Conservation (phyloP, 2,797 vertebrate species). For the Eutrigla gurnardus region DNA sequence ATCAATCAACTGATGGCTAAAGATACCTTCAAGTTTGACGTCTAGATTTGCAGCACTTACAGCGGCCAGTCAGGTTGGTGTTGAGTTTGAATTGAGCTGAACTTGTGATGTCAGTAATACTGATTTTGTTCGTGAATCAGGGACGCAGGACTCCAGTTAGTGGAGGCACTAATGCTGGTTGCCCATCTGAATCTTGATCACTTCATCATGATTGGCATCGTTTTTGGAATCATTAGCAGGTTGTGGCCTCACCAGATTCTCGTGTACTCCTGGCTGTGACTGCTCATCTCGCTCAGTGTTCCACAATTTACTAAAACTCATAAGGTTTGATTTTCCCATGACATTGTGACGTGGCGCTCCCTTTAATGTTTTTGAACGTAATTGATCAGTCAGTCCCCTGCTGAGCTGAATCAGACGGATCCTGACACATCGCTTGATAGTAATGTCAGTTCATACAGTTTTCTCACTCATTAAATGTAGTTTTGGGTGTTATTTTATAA, state of each 20-base stretch:
- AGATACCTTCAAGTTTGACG: conserved; percentile 5
- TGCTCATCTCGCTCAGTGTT: background rate
- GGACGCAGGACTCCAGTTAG: too few relatives aligned
- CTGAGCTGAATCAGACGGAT: background rate
- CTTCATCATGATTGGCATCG: too few relatives aligned
- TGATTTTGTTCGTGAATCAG: background rate
- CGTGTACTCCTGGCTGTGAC: too few relatives aligned
- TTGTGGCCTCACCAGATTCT: too few relatives aligned
- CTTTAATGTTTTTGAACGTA: background rate
- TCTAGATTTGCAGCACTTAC: background rate
- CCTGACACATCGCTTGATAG: background rate
- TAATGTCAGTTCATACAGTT: background rate
- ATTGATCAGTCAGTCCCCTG: background rate
- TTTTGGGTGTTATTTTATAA: too few relatives aligned
- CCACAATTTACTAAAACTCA: background rate
- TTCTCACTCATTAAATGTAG: too few relatives aligned
- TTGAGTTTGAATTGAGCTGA: background rate
- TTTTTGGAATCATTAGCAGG: too few relatives aligned
- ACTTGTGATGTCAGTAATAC: background rate
- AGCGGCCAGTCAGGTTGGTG: background rate
- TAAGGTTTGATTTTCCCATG: background rate
- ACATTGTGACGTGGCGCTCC: background rate
- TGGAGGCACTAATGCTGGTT: too few relatives aligned
- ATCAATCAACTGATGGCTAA: background rate
- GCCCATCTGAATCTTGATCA: too few relatives aligned